These are phyloP conservation scores for Zootoca vivipara DNA, from an alignment of 2,113 vertebrate genomes.

Conservation along the genomic window DNA sequence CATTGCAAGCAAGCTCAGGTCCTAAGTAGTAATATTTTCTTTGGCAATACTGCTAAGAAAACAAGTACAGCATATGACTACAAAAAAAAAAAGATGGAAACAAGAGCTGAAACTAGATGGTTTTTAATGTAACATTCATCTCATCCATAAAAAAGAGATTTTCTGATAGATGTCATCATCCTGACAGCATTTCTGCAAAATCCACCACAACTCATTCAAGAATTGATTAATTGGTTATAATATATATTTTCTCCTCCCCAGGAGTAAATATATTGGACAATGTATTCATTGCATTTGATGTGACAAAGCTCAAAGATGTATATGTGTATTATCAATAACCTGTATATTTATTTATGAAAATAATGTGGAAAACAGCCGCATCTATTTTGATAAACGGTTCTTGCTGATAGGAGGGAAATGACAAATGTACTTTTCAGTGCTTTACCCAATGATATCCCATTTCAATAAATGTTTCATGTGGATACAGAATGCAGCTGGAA, in stretches of 20 bases:
- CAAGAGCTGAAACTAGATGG: background rate
- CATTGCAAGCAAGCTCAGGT: background rate
- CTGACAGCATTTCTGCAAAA: slow-evolving; percentile 28
- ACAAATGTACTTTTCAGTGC: slow-evolving; percentile 32
- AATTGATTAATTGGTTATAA: slow-evolving; percentile 33
- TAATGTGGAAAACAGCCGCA: slow-evolving; percentile 32
- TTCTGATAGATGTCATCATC: slow-evolving; percentile 32
- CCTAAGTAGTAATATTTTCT: background rate
- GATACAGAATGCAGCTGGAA: slow-evolving; percentile 16
- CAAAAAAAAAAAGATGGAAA: background rate
- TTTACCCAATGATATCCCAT: slow-evolving; percentile 29
- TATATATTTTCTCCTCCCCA: slow-evolving; percentile 19
- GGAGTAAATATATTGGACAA: slow-evolving; percentile 42
- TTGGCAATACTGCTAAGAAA: background rate
- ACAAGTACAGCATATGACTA: background rate
- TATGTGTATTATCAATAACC: slow-evolving; percentile 43
- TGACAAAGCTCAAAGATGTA: slow-evolving; percentile 48
- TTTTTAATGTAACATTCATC: slow-evolving; percentile 35
- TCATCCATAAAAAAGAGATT: slow-evolving; percentile 24
- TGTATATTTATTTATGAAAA: slow-evolving; percentile 48
- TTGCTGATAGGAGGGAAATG: slow-evolving; percentile 13
- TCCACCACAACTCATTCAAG: slow-evolving; percentile 42
- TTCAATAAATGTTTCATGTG: slow-evolving; percentile 48
- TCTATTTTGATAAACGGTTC: slow-evolving; percentile 24
- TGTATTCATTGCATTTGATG: slow-evolving; percentile 48